A percentile compares a stretch with the other conserved stretches of the same genome.
Conservation (phyloP, 2,797 vertebrate species). For the Typhlichthys eigenmanni region DNA sequence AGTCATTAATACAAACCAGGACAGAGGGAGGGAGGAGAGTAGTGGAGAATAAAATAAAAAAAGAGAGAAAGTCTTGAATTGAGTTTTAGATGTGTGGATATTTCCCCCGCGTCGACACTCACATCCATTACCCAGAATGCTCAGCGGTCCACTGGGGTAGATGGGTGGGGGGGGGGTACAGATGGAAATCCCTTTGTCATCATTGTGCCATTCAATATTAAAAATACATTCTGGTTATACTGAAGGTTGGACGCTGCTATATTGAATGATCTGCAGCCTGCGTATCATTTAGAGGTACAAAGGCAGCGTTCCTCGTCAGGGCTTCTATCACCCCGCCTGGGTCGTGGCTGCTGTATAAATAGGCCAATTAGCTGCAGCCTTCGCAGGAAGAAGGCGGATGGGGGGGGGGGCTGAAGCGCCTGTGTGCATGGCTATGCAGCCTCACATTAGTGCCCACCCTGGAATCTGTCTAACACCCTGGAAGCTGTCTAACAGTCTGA, state of each 20-base stretch:
- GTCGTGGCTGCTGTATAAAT: conserved; percentile 18
- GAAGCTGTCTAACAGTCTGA: conserved; percentile 37
- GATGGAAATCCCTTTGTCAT: conserved; percentile 65
- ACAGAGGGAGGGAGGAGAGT: conserved; percentile 6
- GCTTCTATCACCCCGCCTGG: not conserved
- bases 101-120: conserved; percentile 60
- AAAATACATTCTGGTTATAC: conserved; percentile 69
- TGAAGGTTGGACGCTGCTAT: conserved; percentile 69
- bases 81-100: conserved; percentile 43
- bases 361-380: not conserved
- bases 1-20: not conserved
- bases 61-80: conserved; percentile 20
- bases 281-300: conserved; percentile 31
- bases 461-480: conserved; percentile 34
- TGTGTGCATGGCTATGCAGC: conserved; percentile 7
- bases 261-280: conserved; percentile 50
- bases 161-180: conserved; percentile 15
- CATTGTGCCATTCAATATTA: conserved; percentile 67
- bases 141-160: conserved; percentile 28
- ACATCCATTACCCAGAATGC: conserved; percentile 62
- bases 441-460: conserved; percentile 48
- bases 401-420: too few species aligned
- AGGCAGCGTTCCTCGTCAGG: conserved; percentile 18
- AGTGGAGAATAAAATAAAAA: conserved; percentile 2
- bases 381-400: too few species aligned